These are phyloP conservation scores for Agrochola lota DNA, from an alignment of 2,888 invertebrate genomes.

Conservation along the genomic window DNA sequence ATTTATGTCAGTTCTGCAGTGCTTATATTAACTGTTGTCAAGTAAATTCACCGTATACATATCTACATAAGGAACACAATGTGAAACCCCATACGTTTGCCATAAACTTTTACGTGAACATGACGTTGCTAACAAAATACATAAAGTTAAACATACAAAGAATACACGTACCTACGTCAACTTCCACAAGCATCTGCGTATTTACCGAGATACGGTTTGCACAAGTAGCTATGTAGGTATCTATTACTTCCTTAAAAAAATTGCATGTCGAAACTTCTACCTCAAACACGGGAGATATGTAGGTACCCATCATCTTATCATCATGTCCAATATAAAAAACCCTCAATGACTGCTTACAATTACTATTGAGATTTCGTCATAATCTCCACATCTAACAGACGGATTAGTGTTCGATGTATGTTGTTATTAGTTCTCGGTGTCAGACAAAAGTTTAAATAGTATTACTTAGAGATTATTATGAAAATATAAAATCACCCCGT, in stretches of 20 bases:
- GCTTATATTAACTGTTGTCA: not conserved
- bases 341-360: not conserved
- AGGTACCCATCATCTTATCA: not conserved
- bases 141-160: constrained; percentile 29
- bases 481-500: too few species aligned
- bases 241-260: not conserved
- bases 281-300: not conserved
- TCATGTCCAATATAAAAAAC: not conserved
- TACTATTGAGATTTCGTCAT: not conserved
- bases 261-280: not conserved
- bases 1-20: not conserved
- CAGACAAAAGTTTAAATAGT: not conserved
- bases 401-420: not conserved
- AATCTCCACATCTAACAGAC: not conserved
- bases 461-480: too few species aligned
- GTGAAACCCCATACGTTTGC: constrained; percentile 26
- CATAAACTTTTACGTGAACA: constrained; percentile 49
- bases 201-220: constrained; percentile 21
- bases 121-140: constrained; percentile 36
- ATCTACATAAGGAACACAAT: not conserved
- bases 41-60: not conserved
- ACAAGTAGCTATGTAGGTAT: not conserved
- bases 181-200: constrained; percentile 4
- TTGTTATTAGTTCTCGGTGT: not conserved
- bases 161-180: constrained; percentile 11